These are phyloP conservation scores for Drosophila tani DNA, from an alignment of 1,140 invertebrate genomes.

Conservation along the genomic window DNA sequence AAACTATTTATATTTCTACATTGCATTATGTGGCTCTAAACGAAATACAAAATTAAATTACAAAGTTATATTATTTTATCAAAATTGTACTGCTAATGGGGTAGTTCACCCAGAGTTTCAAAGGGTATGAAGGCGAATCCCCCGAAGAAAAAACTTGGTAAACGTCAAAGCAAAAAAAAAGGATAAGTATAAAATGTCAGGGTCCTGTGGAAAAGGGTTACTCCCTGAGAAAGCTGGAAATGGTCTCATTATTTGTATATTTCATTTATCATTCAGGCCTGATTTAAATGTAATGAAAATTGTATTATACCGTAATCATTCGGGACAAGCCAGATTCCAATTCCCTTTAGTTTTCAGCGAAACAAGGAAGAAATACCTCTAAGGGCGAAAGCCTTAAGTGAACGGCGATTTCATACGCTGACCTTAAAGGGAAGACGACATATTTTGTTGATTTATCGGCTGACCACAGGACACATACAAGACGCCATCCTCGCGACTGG, in stretches of 20 bases:
- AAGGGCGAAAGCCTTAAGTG: background rate
- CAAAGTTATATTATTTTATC: no score
- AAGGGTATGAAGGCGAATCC: constrained; percentile 25
- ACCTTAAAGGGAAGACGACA: constrained; percentile 49
- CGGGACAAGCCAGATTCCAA: constrained; percentile 15
- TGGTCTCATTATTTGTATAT: constrained; percentile 74
- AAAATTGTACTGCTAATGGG: background rate
- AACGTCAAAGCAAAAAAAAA: constrained; percentile 41
- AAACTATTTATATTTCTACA: no score
- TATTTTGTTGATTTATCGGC: constrained; percentile 68
- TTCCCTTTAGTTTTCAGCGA: background rate
- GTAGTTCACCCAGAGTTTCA: background rate
- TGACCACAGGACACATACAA: constrained; percentile 47
- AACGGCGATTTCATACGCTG: background rate
- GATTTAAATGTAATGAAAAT: constrained; percentile 79
- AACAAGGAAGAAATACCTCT: constrained; percentile 3
- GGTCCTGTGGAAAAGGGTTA: constrained; percentile 31
- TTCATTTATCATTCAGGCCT: constrained; percentile 78
- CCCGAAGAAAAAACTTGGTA: constrained; percentile 16
- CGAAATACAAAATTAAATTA: no score
- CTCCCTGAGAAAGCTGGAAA: constrained; percentile 22
- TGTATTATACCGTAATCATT: constrained; percentile 78
- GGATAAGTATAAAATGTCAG: constrained; percentile 46
- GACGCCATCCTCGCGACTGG: constrained; percentile 23
- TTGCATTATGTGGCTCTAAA: no score